phyloP scores from a whole-genome alignment of 92 coral and sea anemone species.

The Metridium senile region DNA sequence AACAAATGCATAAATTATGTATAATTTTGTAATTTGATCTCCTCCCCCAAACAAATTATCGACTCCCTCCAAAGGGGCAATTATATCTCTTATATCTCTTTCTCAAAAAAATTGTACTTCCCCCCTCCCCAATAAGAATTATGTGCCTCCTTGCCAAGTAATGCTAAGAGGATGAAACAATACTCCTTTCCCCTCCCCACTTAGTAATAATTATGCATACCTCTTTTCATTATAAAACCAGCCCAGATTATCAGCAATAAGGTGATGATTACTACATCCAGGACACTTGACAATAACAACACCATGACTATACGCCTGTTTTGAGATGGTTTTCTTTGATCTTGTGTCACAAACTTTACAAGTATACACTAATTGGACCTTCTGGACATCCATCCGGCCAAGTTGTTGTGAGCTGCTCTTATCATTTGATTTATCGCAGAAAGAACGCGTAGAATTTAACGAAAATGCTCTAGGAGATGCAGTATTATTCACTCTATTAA shows the following conservation, averaged over 20 bases:
- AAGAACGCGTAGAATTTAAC: slow-evolving; percentile 18
- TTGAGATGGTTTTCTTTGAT: slow-evolving; percentile 77
- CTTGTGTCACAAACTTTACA: slow-evolving; percentile 92
- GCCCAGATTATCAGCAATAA: slow-evolving; percentile 93
- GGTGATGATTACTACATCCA: slow-evolving; percentile 86
- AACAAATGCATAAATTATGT: no score
- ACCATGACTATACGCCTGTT: slow-evolving; percentile 85
- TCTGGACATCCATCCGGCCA: slow-evolving; percentile 42
- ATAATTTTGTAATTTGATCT: no score
- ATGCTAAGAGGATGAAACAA: no score
- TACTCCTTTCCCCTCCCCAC: no score
- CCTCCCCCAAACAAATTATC: no score
- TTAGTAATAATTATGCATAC: no score
- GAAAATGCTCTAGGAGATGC: background rate
- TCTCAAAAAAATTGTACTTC: no score
- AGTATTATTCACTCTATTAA: background rate
- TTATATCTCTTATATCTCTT: no score
- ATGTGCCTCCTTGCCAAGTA: no score
- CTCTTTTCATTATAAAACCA: slow-evolving; percentile 88
- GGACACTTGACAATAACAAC: slow-evolving; percentile 95
- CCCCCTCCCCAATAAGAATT: no score
- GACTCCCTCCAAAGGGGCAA: no score
- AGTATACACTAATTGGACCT: slow-evolving; percentile 82
- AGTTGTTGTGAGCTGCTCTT: slow-evolving; percentile 19
- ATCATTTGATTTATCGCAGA: slow-evolving; percentile 25